Conservation (phyloP, 2,113 vertebrate species). For the Hymenochirus boettgeri region DNA sequence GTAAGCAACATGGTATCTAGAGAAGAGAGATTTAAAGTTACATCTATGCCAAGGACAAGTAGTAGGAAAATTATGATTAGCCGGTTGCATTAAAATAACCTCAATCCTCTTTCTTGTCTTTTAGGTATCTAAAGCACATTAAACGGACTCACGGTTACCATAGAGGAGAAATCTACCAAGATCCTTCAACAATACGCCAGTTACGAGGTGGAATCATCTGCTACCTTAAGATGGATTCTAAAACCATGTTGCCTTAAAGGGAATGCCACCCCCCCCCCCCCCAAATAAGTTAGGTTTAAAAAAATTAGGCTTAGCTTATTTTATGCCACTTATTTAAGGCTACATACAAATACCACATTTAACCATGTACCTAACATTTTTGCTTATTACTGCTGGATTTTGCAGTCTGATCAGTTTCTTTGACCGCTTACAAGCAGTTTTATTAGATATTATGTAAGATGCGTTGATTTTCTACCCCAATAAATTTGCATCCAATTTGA, state of each 20-base stretch:
- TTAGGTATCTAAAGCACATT: constrained; percentile 1
- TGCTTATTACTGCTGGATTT: too few relatives aligned
- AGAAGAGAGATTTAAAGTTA: constrained; percentile 23
- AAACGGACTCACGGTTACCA: background rate
- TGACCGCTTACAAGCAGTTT: too few relatives aligned
- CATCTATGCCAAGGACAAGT: too few relatives aligned
- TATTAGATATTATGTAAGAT: too few relatives aligned
- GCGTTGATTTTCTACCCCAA: too few relatives aligned
- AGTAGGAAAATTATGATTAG: too few relatives aligned
- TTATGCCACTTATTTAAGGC: too few relatives aligned
- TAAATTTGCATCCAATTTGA: too few relatives aligned
- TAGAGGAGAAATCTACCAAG: background rate
- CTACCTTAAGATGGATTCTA: background rate
- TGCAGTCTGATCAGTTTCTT: too few relatives aligned
- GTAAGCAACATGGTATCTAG: constrained; percentile 73
- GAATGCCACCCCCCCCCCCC: background rate
- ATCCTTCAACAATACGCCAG: background rate
- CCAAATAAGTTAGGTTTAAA: background rate
- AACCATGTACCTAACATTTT: too few relatives aligned
- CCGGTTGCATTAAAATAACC: background rate
- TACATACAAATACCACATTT: too few relatives aligned
- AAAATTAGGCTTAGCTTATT: too few relatives aligned
- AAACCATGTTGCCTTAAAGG: constrained; percentile 13
- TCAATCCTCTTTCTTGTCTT: background rate
- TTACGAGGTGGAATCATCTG: background rate